A percentile compares a stretch with the other conserved stretches of the same genome.
These are phyloP conservation scores for Dichetophora obliterata DNA, from an alignment of 2,888 invertebrate genomes.

Conservation along the genomic window DNA sequence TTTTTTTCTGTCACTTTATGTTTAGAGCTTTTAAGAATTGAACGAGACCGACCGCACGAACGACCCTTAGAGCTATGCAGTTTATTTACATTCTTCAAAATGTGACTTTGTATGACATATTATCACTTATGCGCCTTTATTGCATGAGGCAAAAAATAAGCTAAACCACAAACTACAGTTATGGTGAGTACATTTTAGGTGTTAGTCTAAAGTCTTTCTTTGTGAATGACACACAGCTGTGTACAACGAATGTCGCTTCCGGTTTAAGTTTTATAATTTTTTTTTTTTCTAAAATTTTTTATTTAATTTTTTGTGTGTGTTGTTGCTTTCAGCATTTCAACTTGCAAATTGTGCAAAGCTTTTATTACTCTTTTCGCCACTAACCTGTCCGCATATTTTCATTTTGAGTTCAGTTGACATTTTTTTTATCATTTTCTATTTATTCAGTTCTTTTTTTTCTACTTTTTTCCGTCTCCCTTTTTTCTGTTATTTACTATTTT, in stretches of 20 bases:
- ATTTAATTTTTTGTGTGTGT: too few species aligned
- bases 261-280: too few species aligned
- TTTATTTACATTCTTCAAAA: constrained; percentile 11
- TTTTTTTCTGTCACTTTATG: background rate
- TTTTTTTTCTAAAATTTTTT: too few species aligned
- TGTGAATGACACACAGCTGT: too few species aligned
- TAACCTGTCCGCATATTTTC: background rate
- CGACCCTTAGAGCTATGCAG: background rate
- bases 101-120: background rate
- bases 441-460: background rate
- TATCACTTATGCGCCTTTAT: background rate
- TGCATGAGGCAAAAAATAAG: constrained; percentile 36
- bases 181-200: too few species aligned
- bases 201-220: too few species aligned
- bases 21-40: background rate
- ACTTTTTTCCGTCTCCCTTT: background rate
- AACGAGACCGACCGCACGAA: too few species aligned
- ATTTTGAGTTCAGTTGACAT: background rate
- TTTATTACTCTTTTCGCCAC: background rate
- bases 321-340: background rate
- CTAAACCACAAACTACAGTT: constrained; percentile 3
- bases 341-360: constrained; percentile 10
- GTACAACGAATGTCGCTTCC: too few species aligned
- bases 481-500: background rate
- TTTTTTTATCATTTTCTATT: background rate